Conservation (phyloP, 2,888 invertebrate genomes). For the Digitonthophagus gazella region DNA sequence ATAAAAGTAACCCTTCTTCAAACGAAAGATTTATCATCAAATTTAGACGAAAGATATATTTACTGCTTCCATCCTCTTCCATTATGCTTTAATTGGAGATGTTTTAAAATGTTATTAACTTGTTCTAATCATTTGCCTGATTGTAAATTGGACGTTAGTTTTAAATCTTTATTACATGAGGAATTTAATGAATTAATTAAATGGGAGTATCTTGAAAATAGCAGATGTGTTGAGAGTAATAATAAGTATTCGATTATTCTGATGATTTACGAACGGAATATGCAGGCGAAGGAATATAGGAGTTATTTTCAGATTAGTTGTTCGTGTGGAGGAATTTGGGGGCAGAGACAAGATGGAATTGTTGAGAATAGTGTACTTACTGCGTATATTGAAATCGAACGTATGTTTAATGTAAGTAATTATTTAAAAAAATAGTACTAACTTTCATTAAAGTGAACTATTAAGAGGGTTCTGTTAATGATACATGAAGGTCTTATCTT, state of each 20-base stretch:
- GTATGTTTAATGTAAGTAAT: background rate
- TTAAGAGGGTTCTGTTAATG: too few species aligned
- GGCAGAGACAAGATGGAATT: background rate
- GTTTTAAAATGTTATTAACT: background rate
- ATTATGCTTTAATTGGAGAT: background rate
- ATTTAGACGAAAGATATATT: background rate
- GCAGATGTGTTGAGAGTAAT: background rate
- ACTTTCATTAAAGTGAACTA: too few species aligned
- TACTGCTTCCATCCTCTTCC: background rate
- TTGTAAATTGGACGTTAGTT: background rate
- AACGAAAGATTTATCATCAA: background rate
- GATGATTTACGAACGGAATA: background rate
- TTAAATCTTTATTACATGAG: background rate
- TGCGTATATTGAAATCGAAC: background rate
- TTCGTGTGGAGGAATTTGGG: background rate
- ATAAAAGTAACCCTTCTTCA: background rate
- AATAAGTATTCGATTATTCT: background rate
- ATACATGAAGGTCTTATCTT: too few species aligned
- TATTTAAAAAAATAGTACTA: too few species aligned
- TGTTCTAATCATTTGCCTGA: background rate
- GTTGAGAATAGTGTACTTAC: background rate
- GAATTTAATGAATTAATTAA: background rate
- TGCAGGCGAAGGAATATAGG: background rate
- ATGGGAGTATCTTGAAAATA: background rate
- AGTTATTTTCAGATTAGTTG: background rate